These are phyloP conservation scores for Carcharodon carcharias DNA, from an alignment of 2,797 vertebrate genomes.

Conservation along the genomic window DNA sequence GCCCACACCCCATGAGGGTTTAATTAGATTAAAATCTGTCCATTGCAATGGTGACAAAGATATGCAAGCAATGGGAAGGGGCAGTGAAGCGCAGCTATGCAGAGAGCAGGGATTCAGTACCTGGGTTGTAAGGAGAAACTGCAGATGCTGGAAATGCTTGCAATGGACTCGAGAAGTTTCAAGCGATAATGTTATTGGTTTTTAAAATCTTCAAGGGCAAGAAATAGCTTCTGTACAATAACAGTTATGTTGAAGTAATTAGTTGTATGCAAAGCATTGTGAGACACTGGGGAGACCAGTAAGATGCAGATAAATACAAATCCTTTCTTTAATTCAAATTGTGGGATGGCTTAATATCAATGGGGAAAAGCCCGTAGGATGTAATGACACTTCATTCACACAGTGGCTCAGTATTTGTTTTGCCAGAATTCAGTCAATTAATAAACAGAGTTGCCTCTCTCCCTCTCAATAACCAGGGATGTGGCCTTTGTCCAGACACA, in stretches of 20 bases:
- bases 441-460: slow-evolving; percentile 2
- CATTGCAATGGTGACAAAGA: too few species aligned
- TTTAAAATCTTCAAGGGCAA: background rate
- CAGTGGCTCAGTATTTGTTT: background rate
- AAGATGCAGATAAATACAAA: background rate
- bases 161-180: too few species aligned
- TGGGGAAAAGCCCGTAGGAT: background rate
- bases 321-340: background rate
- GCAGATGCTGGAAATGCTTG: too few species aligned
- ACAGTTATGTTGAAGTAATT: background rate
- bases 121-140: too few species aligned
- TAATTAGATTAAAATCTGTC: too few species aligned
- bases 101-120: background rate
- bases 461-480: background rate
- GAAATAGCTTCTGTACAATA: background rate
- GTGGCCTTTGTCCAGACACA: background rate
- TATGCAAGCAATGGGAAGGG: too few species aligned
- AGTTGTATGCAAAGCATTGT: background rate
- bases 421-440: background rate
- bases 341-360: background rate
- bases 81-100: too few species aligned
- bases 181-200: background rate
- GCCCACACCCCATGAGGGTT: too few species aligned
- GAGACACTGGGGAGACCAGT: background rate
- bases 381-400: background rate